Evolutionary conservation across 2,113 vertebrate species (phyloP).

Genomic region (Nesoenas mayeri): DNA sequence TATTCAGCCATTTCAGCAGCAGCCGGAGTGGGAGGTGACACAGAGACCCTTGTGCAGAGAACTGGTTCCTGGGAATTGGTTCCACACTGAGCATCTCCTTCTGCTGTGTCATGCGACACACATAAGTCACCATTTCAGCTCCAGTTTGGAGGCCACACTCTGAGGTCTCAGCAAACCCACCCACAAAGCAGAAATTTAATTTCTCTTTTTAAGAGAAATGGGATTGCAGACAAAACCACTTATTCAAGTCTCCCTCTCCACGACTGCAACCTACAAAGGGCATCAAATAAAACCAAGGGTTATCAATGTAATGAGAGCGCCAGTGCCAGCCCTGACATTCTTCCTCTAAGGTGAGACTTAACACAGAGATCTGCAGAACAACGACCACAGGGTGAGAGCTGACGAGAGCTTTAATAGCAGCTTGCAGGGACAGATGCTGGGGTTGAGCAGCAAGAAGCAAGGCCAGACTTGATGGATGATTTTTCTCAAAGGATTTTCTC

Average conservation of each 20-base stretch:
- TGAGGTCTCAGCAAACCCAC: background rate
- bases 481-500: background rate
- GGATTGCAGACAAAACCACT: background rate
- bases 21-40: background rate
- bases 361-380: background rate
- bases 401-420: background rate
- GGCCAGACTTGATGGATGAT: background rate
- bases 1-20: slow-evolving; percentile 32
- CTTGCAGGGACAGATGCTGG: background rate
- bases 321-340: background rate
- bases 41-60: background rate
- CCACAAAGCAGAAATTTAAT: background rate
- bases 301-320: background rate
- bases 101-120: background rate
- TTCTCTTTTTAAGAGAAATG: background rate
- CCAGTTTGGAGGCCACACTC: background rate
- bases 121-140: background rate
- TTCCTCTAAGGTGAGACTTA: background rate
- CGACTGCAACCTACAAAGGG: background rate
- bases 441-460: background rate
- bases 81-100: background rate
- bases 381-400: background rate
- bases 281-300: background rate
- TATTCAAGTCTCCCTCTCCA: background rate
- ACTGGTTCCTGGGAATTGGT: background rate